phyloP scores from a whole-genome alignment of 2,888 invertebrate genomes.

The Drosophila neotestacea region DNA sequence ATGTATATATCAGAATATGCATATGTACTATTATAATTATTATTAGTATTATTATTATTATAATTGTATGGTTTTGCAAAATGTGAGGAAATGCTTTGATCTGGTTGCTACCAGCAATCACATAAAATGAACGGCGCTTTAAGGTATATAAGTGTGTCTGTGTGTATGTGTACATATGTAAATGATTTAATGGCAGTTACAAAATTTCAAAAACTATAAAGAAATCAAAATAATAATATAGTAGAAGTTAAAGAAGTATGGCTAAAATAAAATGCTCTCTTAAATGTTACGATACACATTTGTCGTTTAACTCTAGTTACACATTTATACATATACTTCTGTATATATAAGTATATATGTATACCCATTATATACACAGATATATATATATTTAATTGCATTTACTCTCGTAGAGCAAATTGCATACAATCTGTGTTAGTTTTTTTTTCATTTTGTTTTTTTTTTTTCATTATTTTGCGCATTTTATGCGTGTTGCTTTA shows the following conservation, averaged over 20 bases:
- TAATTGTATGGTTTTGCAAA: constrained; percentile 42
- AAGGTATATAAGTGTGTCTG: constrained; percentile 38
- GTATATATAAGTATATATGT: constrained; percentile 15
- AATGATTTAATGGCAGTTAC: constrained; percentile 62
- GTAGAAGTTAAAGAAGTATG: neutral
- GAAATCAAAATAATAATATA: constrained; percentile 9
- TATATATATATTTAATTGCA: constrained; percentile 29
- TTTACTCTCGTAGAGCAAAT: constrained; percentile 65
- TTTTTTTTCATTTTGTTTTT: constrained; percentile 19
- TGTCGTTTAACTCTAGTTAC: constrained; percentile 38
- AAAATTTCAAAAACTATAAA: constrained; percentile 7
- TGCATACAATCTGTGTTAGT: constrained; percentile 32
- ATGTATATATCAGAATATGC: constrained; percentile 26
- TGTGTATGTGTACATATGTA: constrained; percentile 40
- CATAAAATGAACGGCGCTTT: constrained; percentile 78
- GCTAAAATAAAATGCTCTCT: constrained; percentile 24
- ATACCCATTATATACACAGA: constrained; percentile 11
- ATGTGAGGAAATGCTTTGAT: constrained; percentile 64
- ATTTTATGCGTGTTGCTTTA: constrained; percentile 82
- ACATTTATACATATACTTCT: constrained; percentile 19
- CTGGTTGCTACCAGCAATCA: constrained; percentile 51
- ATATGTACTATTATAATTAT: constrained; percentile 5
- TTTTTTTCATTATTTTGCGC: constrained; percentile 60
- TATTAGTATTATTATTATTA: constrained; percentile 18
- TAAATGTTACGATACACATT: constrained; percentile 31